Evolutionary conservation across 2,797 vertebrate species (phyloP).

Genomic region (Lagodon rhomboides): DNA sequence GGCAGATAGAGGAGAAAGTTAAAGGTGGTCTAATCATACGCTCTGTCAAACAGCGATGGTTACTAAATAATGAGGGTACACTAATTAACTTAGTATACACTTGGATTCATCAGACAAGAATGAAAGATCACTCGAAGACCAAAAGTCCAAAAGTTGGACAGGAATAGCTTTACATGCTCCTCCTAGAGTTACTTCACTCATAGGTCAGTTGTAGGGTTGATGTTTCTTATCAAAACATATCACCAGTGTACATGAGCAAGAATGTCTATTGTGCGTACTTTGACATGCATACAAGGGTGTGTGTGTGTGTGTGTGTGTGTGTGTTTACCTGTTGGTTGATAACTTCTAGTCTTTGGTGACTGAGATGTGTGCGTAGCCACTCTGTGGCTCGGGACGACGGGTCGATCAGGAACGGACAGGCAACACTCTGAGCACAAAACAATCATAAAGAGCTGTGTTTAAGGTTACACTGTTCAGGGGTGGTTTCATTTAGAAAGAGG

Average conservation of each 20-base stretch:
- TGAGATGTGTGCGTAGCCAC: slow-evolving; percentile 94
- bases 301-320: slow-evolving; percentile 30
- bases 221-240: slow-evolving; percentile 11
- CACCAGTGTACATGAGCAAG: neutral
- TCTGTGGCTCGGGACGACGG: slow-evolving; percentile 96
- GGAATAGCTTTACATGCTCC: neutral
- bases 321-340: slow-evolving; percentile 94
- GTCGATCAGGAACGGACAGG: slow-evolving; percentile 97
- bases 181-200: neutral
- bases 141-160: neutral
- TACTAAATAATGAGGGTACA: neutral
- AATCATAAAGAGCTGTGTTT: slow-evolving; percentile 26
- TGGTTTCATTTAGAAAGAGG: slow-evolving; percentile 12
- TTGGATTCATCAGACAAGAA: slow-evolving; percentile 4
- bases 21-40: neutral
- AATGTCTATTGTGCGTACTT: neutral
- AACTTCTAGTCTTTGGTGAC: slow-evolving; percentile 91
- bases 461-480: slow-evolving; percentile 4
- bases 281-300: neutral
- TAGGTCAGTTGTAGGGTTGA: neutral
- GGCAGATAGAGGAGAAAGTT: neutral
- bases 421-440: slow-evolving; percentile 86
- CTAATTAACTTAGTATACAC: slow-evolving; percentile 11
- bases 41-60: neutral
- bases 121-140: slow-evolving; percentile 15